Evolutionary conservation across 2,888 invertebrate species (phyloP), one percentile per base, ranked within the genome.

Genomic region (Drosophila anceps): DNA sequence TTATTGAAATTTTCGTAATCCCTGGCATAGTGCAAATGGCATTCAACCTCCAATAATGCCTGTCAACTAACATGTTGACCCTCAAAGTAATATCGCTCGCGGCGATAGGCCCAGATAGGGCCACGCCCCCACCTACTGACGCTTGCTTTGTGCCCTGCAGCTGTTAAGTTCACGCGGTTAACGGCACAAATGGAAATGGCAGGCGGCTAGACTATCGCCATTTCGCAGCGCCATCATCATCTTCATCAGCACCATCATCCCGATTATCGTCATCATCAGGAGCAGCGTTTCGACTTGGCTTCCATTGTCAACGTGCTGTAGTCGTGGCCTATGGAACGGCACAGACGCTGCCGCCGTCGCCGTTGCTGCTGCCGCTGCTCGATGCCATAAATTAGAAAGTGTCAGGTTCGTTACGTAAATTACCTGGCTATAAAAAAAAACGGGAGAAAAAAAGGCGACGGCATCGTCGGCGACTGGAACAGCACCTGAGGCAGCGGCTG

Each of bases 351-450:
- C 48, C 53, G 73, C 18, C 15, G 54, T 20, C 41, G 68, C 27
- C 37, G 67, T n/a, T 18, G 57, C 10, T 31, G 50, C 55, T 43
- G 58, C 60, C 44, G 62, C 55, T n/a, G 69, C 54, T 79, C 70
- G 74, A 65, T 79, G 73, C 83, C 76, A 88, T 90, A 91, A 91
- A 91, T 91, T 90, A 88, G 80, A 81, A 89, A 90, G 85, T 91
- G 90, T 84, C 91, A 91, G 88, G 81, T 87, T 87, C 81, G 88
- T 91, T 82, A 87, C 81, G 80, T 87, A 91, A 89, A 91, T 91
- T 90, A 91, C 91, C 91, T 91, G 82, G 83, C 78, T 79, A 75
- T 84, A 89, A 87, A 87, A 89, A 87, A 87, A 84, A 79, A 64
- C 62, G 73, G 54, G 59, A 71, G 51, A 33, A 35, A 53, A 58